Evolutionary conservation across 2,888 invertebrate genomes (phyloP).

Genomic region (Leptinotarsa haldemani): DNA sequence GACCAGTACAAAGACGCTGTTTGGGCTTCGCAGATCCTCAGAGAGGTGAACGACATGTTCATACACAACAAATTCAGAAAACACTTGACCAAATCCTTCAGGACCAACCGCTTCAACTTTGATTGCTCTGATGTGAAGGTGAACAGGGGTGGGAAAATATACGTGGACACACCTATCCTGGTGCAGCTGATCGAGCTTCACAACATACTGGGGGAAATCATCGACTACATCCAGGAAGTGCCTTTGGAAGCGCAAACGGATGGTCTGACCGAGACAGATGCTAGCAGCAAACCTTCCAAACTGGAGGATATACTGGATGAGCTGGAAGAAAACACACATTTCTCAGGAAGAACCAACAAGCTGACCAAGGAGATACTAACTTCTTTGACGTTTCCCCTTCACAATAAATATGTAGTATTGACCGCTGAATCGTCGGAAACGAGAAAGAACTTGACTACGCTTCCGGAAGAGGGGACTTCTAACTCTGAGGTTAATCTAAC

Average conservation of each 20-base stretch:
- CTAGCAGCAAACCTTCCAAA: background rate
- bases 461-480: conserved; percentile 17
- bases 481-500: conserved; percentile 31
- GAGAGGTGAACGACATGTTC: conserved; percentile 38
- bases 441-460: conserved; percentile 2
- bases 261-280: background rate
- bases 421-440: conserved; percentile 27
- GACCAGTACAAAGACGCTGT: conserved; percentile 47
- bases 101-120: conserved; percentile 36
- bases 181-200: conserved; percentile 48
- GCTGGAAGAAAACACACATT: conserved; percentile 6
- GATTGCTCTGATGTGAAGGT: conserved; percentile 40
- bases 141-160: conserved; percentile 43
- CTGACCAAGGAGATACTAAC: conserved; percentile 35
- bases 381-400: conserved; percentile 28
- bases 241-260: conserved; percentile 7
- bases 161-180: conserved; percentile 46
- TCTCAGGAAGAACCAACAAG: conserved; percentile 17
- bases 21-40: conserved; percentile 43
- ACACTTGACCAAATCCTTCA: conserved; percentile 28
- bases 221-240: conserved; percentile 34
- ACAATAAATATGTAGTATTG: conserved; percentile 41
- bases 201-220: conserved; percentile 44
- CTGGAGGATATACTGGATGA: conserved; percentile 7
- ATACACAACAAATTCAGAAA: conserved; percentile 26